Evolutionary conservation across 2,888 invertebrate species (phyloP).

Genomic region (Pollenia angustigena): DNA sequence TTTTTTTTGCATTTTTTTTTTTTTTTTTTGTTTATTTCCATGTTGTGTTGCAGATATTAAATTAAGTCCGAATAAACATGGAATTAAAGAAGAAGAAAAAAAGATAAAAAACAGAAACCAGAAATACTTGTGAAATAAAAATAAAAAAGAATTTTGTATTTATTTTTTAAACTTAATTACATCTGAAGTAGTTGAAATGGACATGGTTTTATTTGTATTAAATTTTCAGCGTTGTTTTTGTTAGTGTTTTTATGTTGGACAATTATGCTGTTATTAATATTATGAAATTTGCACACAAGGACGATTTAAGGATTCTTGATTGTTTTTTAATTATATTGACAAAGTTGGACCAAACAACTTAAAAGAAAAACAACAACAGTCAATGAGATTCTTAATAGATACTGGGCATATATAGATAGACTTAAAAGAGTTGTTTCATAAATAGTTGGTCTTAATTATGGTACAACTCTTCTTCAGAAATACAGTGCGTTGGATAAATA

Average conservation of each 20-base stretch:
- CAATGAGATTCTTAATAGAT: too few species aligned
- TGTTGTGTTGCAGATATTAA: slow-evolving; percentile 22
- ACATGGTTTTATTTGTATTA: background rate
- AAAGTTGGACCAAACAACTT: too few species aligned
- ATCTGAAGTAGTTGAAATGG: slow-evolving; percentile 5
- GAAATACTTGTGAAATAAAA: background rate
- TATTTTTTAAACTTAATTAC: slow-evolving; percentile 46
- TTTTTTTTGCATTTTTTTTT: slow-evolving; percentile 3
- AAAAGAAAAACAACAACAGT: too few species aligned
- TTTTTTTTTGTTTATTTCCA: background rate
- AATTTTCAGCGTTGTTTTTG: background rate
- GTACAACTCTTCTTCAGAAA: too few species aligned
- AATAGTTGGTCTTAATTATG: too few species aligned
- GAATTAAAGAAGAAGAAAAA: slow-evolving; percentile 17
- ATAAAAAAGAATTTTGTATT: background rate
- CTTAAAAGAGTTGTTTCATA: too few species aligned
- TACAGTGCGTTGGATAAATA: too few species aligned
- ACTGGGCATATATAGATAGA: too few species aligned
- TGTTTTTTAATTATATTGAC: too few species aligned
- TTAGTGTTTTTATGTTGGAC: background rate
- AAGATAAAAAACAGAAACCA: slow-evolving; percentile 29
- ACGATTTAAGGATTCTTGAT: too few species aligned
- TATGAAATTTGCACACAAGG: background rate
- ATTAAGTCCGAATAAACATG: slow-evolving; percentile 34
- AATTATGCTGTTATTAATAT: background rate